Evolutionary conservation across 2,888 invertebrate species (phyloP).

Genomic region (Epinotia brunnichana): DNA sequence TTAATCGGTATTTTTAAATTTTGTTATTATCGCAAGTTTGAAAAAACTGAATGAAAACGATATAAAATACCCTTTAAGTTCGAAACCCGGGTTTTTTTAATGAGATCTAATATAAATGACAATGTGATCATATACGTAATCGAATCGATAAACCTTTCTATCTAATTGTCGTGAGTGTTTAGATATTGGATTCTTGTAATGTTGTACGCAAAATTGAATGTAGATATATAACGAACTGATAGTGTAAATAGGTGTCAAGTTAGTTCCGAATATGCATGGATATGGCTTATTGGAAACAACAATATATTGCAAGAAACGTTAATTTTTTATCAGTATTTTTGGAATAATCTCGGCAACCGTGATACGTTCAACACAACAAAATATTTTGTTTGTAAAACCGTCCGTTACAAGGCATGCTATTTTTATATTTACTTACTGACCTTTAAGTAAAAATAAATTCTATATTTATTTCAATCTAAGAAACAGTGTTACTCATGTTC

Average conservation of each 20-base stretch:
- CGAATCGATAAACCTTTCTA: slow-evolving; percentile 53
- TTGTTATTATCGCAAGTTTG: no score
- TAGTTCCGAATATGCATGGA: slow-evolving; percentile 41
- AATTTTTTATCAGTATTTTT: background rate
- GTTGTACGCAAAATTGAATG: slow-evolving; percentile 49
- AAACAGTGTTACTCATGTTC: background rate
- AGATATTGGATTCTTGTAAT: slow-evolving; percentile 57
- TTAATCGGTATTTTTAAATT: background rate
- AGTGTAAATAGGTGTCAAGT: slow-evolving; percentile 55
- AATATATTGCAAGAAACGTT: background rate
- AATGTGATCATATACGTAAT: slow-evolving; percentile 51
- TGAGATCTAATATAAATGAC: no score
- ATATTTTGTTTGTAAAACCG: slow-evolving; percentile 45
- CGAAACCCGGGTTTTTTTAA: background rate
- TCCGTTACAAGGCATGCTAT: slow-evolving; percentile 41
- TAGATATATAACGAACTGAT: slow-evolving; percentile 63
- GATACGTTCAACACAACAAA: slow-evolving; percentile 5
- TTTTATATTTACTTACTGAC: slow-evolving; percentile 27
- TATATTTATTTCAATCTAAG: slow-evolving; percentile 6
- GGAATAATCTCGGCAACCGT: background rate
- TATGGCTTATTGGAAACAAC: slow-evolving; percentile 18
- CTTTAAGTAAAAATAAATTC: background rate
- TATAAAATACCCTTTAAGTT: background rate
- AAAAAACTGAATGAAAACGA: background rate
- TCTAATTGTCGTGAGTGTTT: slow-evolving; percentile 70